Evolutionary conservation across 2,113 vertebrate genomes (phyloP), one percentile per base, ranked within the genome.

Genomic region (Lepus americanus): DNA sequence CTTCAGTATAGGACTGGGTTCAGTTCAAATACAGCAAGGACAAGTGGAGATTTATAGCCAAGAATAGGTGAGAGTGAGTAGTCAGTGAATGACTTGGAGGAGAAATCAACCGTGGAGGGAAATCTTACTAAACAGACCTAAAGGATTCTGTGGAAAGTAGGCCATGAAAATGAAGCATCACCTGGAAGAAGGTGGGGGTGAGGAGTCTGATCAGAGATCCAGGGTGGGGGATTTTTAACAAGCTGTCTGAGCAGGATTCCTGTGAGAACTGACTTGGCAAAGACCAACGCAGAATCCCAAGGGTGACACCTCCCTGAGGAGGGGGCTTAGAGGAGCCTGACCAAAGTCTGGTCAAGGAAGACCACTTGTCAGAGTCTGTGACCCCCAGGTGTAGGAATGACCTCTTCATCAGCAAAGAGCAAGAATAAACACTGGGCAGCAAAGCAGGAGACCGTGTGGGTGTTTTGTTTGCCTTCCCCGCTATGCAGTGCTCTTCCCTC

Each of bases 401-500:
- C 76, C 81, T 77, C 33, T 66, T 81, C 63, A 90, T 72, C 78
- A 87, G 36, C 13, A n/a, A 86, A 91, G 44, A 49, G 16, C 27
- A 79, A 84, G 44, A 73, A 51, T 83, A 59, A 90, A 73, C 79
- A 5, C 44, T n/a, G 63, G 49, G 23, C 87, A 44, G 23, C 63
- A 69, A 87, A 82, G 67, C 6, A 55, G 7, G 4, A 64, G 53
- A 55, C 44, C n/a, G 0, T 73, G 16, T 49, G 14, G 44, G 44
- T 76, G 70, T 88, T 87, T 33, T 79, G 29, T 72, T 81, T 89
- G 29, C 69, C 31, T 85, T 69, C n/a, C n/a, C 22, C 86, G n/a
- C 16, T 76, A 44, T 25, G 19, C 36, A 31, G 33, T 69, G 19
- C 70, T 39, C 76, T 77, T 27, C 10, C 49, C 79, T 61, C 59